These are phyloP conservation scores for Enoplosus armatus DNA, from an alignment of 2,797 vertebrate genomes.

Conservation along the genomic window DNA sequence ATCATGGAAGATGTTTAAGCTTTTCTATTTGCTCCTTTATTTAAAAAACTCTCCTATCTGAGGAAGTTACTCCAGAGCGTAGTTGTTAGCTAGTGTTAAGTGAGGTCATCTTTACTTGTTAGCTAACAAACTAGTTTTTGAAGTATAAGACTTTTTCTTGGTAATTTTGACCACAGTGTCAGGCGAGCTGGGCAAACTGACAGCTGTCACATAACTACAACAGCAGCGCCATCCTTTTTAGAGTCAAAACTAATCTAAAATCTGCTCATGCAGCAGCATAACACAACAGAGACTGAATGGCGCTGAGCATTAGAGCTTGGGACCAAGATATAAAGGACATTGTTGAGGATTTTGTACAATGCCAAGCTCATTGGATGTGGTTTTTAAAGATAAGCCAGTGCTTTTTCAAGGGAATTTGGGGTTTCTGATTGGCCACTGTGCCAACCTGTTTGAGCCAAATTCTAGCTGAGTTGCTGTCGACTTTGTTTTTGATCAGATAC, in stretches of 20 bases:
- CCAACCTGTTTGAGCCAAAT: conserved; percentile 24
- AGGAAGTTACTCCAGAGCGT: too few relatives aligned
- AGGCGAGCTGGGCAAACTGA: conserved; percentile 1
- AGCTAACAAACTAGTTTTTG: neutral
- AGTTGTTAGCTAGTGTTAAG: neutral
- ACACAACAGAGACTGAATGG: conserved; percentile 12
- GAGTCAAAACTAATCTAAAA: conserved; percentile 32
- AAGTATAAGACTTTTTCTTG: neutral
- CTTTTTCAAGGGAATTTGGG: conserved; percentile 28
- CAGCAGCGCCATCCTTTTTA: neutral
- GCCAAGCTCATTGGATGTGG: conserved; percentile 45
- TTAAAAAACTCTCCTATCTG: neutral
- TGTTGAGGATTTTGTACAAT: conserved; percentile 15
- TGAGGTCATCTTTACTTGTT: neutral
- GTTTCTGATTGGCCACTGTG: conserved; percentile 15
- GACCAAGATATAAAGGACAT: conserved; percentile 18
- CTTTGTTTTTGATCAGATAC: conserved; percentile 34
- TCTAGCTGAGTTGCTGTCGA: conserved; percentile 7
- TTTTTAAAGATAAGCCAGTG: conserved; percentile 40
- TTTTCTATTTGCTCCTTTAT: neutral
- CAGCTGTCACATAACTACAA: conserved; percentile 1
- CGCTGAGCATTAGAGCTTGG: conserved; percentile 28
- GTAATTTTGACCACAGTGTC: neutral
- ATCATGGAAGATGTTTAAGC: neutral
- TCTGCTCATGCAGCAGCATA: conserved; percentile 29